phyloP scores from a whole-genome alignment of 1,140 invertebrate genomes.

The Pseudomyrmex gracilis region DNA sequence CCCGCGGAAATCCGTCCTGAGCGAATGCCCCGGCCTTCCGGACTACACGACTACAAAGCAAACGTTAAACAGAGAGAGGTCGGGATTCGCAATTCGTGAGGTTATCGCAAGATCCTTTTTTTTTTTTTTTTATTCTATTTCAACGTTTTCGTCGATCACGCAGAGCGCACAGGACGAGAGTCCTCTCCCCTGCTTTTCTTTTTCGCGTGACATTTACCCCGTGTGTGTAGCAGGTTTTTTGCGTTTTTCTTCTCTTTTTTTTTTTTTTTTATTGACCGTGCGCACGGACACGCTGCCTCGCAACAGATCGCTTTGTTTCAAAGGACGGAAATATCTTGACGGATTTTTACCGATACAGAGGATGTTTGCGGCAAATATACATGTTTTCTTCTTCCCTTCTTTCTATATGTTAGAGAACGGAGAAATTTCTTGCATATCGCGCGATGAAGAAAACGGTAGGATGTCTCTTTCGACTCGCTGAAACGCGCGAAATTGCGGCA shows the following conservation, averaged over 20 bases:
- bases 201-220: not conserved
- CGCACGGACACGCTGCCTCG: conserved; percentile 31
- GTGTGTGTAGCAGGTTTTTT: not conserved
- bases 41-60: conserved; percentile 64
- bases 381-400: not conserved
- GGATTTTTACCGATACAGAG: conserved; percentile 41
- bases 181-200: conserved; percentile 11
- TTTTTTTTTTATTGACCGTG: conserved; percentile 50
- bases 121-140: not conserved
- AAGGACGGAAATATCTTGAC: conserved; percentile 52
- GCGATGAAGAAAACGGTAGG: not conserved
- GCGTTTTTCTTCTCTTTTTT: conserved; percentile 1
- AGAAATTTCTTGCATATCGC: conserved; percentile 20
- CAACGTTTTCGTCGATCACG: conserved; percentile 24
- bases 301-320: conserved; percentile 38
- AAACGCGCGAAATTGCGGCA: conserved; percentile 20
- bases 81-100: conserved; percentile 12
- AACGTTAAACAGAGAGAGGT: conserved; percentile 66
- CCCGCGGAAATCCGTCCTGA: conserved; percentile 68
- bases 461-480: not conserved
- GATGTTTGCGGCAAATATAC: conserved; percentile 11
- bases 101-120: conserved; percentile 31
- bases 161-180: not conserved
- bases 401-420: not conserved
- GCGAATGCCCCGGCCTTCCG: conserved; percentile 65